Conservation (phyloP, 2,113 vertebrate species). For the Loxodonta africana region DNA sequence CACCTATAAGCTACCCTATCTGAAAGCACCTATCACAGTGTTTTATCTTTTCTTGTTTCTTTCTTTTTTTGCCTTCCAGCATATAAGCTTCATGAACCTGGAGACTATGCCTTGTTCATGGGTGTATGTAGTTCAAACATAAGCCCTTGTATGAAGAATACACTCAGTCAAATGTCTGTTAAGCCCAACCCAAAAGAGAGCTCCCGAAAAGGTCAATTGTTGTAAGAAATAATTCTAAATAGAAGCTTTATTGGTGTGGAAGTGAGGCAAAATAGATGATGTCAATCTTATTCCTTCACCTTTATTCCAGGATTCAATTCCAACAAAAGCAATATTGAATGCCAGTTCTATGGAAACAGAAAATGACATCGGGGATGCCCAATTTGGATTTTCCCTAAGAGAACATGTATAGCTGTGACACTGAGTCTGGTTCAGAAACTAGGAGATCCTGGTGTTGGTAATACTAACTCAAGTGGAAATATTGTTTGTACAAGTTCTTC, state of each 20-base stretch:
- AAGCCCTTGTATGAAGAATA: not conserved
- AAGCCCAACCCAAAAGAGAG: not conserved
- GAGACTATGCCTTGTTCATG: not conserved
- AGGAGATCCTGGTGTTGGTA: not conserved
- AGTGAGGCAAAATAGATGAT: not conserved
- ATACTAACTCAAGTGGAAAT: not conserved
- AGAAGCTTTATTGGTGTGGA: not conserved
- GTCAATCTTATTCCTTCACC: not conserved
- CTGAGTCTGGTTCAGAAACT: not conserved
- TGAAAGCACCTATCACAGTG: not conserved
- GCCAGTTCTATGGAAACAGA: not conserved
- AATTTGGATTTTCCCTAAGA: not conserved
- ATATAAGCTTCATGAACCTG: not conserved
- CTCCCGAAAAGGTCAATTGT: not conserved
- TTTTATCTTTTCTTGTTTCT: not conserved
- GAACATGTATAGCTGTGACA: not conserved
- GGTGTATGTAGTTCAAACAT: not conserved
- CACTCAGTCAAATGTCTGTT: not conserved
- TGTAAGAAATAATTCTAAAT: not conserved
- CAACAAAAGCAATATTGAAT: not conserved
- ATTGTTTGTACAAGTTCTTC: not conserved
- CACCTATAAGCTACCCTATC: not conserved
- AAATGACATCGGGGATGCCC: not conserved
- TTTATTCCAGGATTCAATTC: not conserved
- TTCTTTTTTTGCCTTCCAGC: not conserved